Conservation (phyloP, 2,113 vertebrate genomes). For the Siniperca knerii region DNA sequence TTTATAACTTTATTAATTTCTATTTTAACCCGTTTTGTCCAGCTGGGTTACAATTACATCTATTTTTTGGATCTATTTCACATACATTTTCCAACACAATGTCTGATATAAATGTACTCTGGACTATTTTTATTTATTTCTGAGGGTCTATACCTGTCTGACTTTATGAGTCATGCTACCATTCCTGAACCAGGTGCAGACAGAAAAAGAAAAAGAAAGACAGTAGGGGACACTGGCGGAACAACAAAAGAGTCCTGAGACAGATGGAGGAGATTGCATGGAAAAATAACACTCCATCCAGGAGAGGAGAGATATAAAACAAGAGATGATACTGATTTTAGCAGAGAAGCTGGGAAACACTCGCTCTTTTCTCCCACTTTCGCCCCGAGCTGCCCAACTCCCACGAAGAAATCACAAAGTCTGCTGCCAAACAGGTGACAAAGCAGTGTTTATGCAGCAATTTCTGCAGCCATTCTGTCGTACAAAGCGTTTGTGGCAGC, state of each 20-base stretch:
- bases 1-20: too few relatives aligned
- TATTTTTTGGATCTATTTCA: neutral
- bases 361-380: slow-evolving; percentile 25
- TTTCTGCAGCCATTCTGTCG: neutral
- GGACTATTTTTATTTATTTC: slow-evolving; percentile 43
- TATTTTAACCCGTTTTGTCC: too few relatives aligned
- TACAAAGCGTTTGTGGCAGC: neutral
- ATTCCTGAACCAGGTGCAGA: slow-evolving; percentile 16
- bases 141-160: slow-evolving; percentile 13
- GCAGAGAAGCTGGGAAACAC: slow-evolving; percentile 30
- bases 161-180: slow-evolving; percentile 56
- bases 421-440: slow-evolving; percentile 43
- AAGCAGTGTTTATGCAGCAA: slow-evolving; percentile 19
- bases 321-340: slow-evolving; percentile 25
- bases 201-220: slow-evolving; percentile 1
- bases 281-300: neutral
- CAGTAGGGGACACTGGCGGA: neutral
- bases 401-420: slow-evolving; percentile 32
- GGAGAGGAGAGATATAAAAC: slow-evolving; percentile 7
- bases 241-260: slow-evolving; percentile 3
- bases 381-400: slow-evolving; percentile 30
- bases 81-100: neutral
- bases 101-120: neutral
- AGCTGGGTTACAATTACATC: too few relatives aligned
- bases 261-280: slow-evolving; percentile 13